Base-by-base conservation (phyloP, 2,797 vertebrate species). In the Bradypus variegatus region DNA sequence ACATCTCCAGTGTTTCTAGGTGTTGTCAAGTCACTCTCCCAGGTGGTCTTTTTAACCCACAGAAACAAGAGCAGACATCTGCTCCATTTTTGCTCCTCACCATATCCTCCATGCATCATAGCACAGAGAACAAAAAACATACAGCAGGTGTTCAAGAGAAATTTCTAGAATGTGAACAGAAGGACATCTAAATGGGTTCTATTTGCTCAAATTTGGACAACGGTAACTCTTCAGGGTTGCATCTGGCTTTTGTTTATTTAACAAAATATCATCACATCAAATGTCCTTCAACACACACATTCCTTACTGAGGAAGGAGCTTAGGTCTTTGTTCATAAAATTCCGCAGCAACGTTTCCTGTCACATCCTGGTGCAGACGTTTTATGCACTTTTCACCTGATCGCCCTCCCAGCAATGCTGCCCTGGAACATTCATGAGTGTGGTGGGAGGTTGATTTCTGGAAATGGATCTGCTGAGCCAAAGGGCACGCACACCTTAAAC, bases 271-370 rank as follows among this genome's bases (percentile, higher is more conserved):
- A 1, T 12, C 48, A n/a, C 29, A 31, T 55, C 36, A 38, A 38
- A 48, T 50, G 3, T 14, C n/a, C 82, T 80, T 70, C 29, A 38
- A 53, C 84, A 69, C 41, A 76, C 15, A 29, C n/a, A 86, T 33
- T 65, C 18, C 86, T 55, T 21, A 48, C 48, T 58, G 70, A 10
- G 21, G 4, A 12, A 12, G 45, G 45, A 48, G 41, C 21, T 21
- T 8, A 15, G 31, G 53, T 65, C 29, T 72, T 60, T 76, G 67
- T 29, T 25, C 58, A 67, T 65, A 10, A 80, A 83, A 45, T 5
- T n/a, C 41, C 1, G 36, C 41, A 11, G 6, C 1, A 2, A 67
- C 8, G 8, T 45, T 45, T 5, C 0, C 3, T 21, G 33, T n/a
- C 27, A 1, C 1, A 4, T n/a, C 36, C 29, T 13, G 29, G 3